These are phyloP conservation scores for Mesorhabditis spiculigera DNA, from an alignment of 2,888 invertebrate species.

Conservation along the genomic window DNA sequence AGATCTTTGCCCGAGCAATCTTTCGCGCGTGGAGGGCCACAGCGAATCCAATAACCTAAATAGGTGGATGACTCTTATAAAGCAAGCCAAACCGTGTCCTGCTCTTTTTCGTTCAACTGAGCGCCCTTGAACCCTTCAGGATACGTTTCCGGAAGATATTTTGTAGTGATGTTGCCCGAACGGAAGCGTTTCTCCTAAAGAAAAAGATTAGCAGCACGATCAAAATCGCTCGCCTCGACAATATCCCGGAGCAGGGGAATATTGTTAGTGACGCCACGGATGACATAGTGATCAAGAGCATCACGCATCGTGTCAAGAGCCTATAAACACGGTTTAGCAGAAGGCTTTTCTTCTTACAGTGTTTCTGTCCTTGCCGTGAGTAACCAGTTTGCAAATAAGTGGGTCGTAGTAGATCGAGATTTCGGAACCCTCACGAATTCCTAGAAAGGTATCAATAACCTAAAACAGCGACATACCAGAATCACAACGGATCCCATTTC, in stretches of 20 bases:
- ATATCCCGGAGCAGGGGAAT: conserved; percentile 69
- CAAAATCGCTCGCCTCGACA: conserved; percentile 60
- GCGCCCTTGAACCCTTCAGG: conserved; percentile 65
- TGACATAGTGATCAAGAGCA: conserved; percentile 69
- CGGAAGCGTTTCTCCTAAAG: conserved; percentile 65
- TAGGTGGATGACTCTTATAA: background rate
- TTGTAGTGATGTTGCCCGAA: conserved; percentile 66
- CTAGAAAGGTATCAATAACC: background rate
- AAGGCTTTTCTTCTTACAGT: background rate
- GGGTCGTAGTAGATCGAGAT: conserved; percentile 73
- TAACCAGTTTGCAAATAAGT: conserved; percentile 71
- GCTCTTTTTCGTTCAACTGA: conserved; percentile 59
- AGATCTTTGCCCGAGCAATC: conserved; percentile 42
- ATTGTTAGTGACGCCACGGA: conserved; percentile 69
- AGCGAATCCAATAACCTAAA: conserved; percentile 57
- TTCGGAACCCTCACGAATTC: conserved; percentile 70
- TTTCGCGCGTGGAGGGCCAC: conserved; percentile 48
- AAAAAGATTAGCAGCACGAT: conserved; percentile 41
- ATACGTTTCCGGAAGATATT: conserved; percentile 68
- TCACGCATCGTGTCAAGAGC: conserved; percentile 66
- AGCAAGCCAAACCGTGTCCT: conserved; percentile 37
- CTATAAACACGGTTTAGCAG: conserved; percentile 46
- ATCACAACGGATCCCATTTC: conserved; percentile 65
- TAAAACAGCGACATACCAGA: conserved; percentile 60
- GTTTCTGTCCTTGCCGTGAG: conserved; percentile 66